These are phyloP conservation scores for Andrena dorsata DNA, from an alignment of 2,888 invertebrate genomes.

Conservation along the genomic window DNA sequence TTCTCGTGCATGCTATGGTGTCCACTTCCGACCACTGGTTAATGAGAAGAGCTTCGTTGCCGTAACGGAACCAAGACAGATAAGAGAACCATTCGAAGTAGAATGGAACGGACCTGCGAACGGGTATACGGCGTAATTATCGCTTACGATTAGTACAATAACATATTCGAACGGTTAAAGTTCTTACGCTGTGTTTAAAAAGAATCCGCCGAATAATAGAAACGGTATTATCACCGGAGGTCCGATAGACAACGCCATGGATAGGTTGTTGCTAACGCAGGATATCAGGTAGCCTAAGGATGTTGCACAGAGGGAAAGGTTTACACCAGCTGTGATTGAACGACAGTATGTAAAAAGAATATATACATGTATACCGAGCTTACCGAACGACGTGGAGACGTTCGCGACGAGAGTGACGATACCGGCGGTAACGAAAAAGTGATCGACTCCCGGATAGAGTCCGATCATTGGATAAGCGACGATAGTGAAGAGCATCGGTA, in stretches of 20 bases:
- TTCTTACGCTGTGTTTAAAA: constrained; percentile 94
- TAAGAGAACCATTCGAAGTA: constrained; percentile 95
- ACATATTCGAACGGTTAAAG: not conserved
- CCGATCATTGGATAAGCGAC: constrained; percentile 96
- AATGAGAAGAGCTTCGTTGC: constrained; percentile 94
- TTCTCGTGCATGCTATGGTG: constrained; percentile 90
- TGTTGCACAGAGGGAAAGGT: not conserved
- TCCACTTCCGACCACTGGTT: constrained; percentile 95
- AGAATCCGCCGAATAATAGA: constrained; percentile 97
- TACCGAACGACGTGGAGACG: constrained; percentile 95
- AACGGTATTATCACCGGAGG: constrained; percentile 97
- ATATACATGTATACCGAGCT: not conserved
- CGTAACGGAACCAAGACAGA: constrained; percentile 96
- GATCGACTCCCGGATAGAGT: constrained; percentile 88
- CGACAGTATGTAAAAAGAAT: too few species aligned
- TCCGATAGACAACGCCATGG: constrained; percentile 95
- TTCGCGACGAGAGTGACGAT: constrained; percentile 94
- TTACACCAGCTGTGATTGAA: not conserved
- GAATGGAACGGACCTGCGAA: constrained; percentile 90
- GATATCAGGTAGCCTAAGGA: constrained; percentile 95
- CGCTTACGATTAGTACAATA: not conserved
- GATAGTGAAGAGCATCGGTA: constrained; percentile 93
- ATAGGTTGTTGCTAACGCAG: constrained; percentile 92
- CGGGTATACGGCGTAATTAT: not conserved
- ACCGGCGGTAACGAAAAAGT: constrained; percentile 91